Conservation (phyloP, 2,113 vertebrate genomes). For the Anhinga anhinga region DNA sequence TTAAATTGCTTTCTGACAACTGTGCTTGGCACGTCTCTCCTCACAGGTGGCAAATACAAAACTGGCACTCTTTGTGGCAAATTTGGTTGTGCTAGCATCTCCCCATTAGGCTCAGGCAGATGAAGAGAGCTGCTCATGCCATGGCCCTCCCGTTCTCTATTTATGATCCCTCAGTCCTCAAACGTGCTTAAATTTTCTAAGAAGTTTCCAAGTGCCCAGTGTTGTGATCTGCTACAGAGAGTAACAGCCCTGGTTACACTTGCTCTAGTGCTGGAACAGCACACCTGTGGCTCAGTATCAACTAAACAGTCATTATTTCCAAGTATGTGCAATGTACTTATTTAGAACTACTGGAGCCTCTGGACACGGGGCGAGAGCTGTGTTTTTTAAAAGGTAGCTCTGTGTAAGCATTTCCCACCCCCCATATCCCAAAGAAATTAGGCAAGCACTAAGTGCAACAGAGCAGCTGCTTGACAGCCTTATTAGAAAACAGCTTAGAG, state of each 20-base stretch:
- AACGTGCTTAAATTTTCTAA: background rate
- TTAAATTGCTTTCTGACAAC: background rate
- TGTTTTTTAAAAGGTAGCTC: background rate
- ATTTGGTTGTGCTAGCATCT: background rate
- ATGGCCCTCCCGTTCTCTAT: background rate
- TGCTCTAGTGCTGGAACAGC: background rate
- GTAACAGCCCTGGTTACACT: background rate
- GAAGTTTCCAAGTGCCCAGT: background rate
- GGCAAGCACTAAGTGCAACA: background rate
- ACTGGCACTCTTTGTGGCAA: background rate
- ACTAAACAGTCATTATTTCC: background rate
- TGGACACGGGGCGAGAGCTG: background rate
- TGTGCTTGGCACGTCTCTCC: background rate
- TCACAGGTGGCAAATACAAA: background rate
- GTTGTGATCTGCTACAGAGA: background rate
- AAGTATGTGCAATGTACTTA: background rate
- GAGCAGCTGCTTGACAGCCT: slow-evolving; percentile 15
- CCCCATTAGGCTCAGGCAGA: background rate
- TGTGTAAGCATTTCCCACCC: background rate
- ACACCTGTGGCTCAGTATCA: background rate
- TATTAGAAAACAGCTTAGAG: slow-evolving; percentile 9
- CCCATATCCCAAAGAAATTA: background rate
- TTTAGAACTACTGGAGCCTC: background rate
- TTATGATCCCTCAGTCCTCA: background rate
- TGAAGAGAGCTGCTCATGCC: background rate